Conservation (phyloP, 2,797 vertebrate species). For the Acropternis orthonyx region DNA sequence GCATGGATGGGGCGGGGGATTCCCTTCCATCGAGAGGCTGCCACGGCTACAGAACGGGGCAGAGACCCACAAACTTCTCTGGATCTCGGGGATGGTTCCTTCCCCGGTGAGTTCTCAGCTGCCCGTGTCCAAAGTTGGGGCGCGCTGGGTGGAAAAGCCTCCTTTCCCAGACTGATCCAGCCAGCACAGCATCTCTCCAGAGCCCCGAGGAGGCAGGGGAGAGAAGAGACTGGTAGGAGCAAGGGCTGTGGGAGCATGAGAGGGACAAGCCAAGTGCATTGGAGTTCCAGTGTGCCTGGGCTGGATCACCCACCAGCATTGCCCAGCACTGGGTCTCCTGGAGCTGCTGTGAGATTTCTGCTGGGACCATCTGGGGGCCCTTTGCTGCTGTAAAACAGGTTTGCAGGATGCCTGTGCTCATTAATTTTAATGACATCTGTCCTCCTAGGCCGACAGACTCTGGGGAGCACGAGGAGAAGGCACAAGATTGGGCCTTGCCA, state of each 20-base stretch:
- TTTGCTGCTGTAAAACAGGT: neutral
- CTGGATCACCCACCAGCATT: neutral
- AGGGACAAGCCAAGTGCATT: accelerated
- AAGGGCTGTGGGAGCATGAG: neutral
- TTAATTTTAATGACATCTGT: neutral
- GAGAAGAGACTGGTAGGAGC: neutral
- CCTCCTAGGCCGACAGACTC: neutral
- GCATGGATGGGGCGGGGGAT: neutral
- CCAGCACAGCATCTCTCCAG: accelerated
- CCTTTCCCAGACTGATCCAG: neutral
- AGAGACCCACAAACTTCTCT: neutral
- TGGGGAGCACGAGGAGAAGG: neutral
- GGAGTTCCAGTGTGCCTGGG: neutral
- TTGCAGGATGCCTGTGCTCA: neutral
- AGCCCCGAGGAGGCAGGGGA: neutral
- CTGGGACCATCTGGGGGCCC: neutral
- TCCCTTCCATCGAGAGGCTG: neutral
- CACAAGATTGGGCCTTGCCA: neutral
- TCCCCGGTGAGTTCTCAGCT: neutral
- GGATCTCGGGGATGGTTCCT: accelerated
- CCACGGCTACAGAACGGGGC: too few species aligned
- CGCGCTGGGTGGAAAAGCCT: neutral
- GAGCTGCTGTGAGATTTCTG: neutral
- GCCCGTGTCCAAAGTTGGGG: neutral
- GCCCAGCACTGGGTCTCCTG: neutral